phyloP scores from a whole-genome alignment of 2,113 vertebrate species.

The Camarhynchus parvulus region DNA sequence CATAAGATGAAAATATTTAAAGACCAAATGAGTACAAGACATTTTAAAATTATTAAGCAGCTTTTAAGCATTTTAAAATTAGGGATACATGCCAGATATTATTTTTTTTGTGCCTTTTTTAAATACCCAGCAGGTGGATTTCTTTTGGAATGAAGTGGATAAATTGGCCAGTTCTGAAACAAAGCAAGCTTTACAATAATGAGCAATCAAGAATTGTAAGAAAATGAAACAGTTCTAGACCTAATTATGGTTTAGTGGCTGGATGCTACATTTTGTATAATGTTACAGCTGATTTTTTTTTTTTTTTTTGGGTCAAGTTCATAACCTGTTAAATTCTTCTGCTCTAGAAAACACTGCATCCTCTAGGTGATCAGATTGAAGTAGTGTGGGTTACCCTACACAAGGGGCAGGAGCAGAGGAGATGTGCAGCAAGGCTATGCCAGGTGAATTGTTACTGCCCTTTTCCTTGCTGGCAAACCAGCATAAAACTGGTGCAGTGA shows the following conservation, averaged over 20 bases:
- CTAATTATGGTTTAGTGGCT: neutral
- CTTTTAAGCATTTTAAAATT: neutral
- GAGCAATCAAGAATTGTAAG: neutral
- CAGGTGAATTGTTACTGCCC: neutral
- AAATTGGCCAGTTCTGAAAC: neutral
- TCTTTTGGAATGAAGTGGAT: neutral
- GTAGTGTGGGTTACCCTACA: neutral
- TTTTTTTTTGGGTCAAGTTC: neutral
- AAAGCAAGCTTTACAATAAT: neutral
- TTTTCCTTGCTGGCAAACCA: neutral
- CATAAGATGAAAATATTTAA: neutral
- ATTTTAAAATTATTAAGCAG: neutral
- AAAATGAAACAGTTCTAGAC: neutral
- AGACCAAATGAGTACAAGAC: neutral
- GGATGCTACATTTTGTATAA: neutral
- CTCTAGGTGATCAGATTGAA: neutral
- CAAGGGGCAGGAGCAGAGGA: neutral
- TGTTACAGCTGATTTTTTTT: neutral
- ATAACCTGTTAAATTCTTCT: neutral
- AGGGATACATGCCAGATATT: neutral
- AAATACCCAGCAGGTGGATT: neutral
- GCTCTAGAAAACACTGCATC: neutral
- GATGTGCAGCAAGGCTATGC: neutral
- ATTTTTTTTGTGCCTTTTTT: neutral
- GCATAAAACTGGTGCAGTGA: neutral